Conservation (phyloP, 1,140 invertebrate genomes). For the Whitmania pigra region DNA sequence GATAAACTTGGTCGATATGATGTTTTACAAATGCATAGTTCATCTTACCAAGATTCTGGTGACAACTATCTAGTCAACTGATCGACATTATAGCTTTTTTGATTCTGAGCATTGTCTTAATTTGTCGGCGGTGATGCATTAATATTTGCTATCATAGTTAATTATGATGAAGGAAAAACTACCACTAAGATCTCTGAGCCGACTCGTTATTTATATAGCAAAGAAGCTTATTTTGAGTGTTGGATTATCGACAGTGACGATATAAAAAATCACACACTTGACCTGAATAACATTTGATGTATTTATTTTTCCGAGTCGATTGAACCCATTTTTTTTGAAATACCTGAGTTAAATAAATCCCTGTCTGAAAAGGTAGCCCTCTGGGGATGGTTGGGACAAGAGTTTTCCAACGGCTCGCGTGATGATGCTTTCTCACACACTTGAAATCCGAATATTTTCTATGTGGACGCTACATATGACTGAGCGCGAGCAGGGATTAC, state of each 20-base stretch:
- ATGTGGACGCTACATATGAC: not conserved
- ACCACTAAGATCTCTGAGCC: conserved; percentile 14
- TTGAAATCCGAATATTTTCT: not conserved
- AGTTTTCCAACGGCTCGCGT: too few species aligned
- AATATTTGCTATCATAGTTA: conserved; percentile 11
- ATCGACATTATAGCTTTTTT: not conserved
- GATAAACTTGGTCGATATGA: not conserved
- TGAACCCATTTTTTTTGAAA: too few species aligned
- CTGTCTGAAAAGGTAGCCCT: too few species aligned
- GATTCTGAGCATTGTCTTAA: not conserved
- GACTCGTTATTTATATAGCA: too few species aligned
- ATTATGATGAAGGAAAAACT: not conserved
- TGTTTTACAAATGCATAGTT: conserved; percentile 1
- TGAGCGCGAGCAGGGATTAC: not conserved
- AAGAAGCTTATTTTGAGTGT: too few species aligned
- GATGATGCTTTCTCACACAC: not conserved
- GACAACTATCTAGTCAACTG: conserved; percentile 1
- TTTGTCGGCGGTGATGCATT: conserved; percentile 7
- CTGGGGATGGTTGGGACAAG: too few species aligned
- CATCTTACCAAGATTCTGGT: not conserved
- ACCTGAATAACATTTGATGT: too few species aligned
- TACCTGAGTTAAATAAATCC: too few species aligned
- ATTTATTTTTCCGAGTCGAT: too few species aligned
- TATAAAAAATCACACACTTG: too few species aligned
- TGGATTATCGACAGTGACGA: too few species aligned